Percentiles rank a stretch among this genome's conserved stretches.
Evolutionary conservation across 2,888 invertebrate species (phyloP).

Genomic region (Ophion costatus): DNA sequence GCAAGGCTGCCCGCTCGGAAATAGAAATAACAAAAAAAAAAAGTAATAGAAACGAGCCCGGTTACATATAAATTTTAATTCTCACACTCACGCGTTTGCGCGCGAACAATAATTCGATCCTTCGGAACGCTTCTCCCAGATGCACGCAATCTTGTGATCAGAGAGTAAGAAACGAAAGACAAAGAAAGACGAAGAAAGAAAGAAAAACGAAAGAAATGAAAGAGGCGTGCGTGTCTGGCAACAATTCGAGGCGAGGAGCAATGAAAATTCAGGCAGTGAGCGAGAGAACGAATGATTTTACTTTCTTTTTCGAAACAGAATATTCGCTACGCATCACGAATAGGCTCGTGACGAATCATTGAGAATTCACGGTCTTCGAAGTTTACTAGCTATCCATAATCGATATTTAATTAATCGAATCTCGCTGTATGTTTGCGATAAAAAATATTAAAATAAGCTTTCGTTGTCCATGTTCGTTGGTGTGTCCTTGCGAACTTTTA

Average conservation of each 20-base stretch:
- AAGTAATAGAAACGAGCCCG: too few relatives aligned
- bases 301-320: slow-evolving; percentile 1
- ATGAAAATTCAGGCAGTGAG: background rate
- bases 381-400: background rate
- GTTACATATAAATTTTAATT: slow-evolving; percentile 60
- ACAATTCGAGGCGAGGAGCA: slow-evolving; percentile 38
- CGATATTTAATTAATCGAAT: background rate
- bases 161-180: background rate
- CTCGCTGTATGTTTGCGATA: background rate
- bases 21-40: too few relatives aligned
- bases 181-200: background rate
- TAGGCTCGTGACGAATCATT: background rate
- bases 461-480: background rate
- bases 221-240: slow-evolving; percentile 13
- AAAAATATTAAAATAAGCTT: background rate
- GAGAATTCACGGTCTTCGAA: background rate
- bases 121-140: slow-evolving; percentile 42
- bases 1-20: background rate
- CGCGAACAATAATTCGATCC: slow-evolving; percentile 37
- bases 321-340: background rate
- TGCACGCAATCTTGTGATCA: slow-evolving; percentile 30
- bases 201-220: slow-evolving; percentile 4
- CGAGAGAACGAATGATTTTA: background rate
- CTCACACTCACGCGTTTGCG: background rate
- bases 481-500: background rate